Percentiles rank a stretch among this genome's conserved stretches.
Evolutionary conservation across 1,140 invertebrate species (phyloP).

Genomic region (Formica selysi): DNA sequence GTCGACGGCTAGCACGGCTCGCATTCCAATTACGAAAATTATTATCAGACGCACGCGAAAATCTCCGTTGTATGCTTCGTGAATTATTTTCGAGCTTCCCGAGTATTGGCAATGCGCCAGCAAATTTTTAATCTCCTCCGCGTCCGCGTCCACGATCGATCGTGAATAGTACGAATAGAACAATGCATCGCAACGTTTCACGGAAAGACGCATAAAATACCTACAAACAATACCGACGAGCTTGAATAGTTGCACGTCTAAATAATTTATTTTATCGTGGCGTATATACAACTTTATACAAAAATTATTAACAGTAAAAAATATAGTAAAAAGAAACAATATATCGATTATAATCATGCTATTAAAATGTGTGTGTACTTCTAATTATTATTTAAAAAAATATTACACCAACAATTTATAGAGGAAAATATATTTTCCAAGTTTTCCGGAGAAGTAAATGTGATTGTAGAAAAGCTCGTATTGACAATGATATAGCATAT

Average conservation of each 20-base stretch:
- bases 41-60: conserved; percentile 10
- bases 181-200: conserved; percentile 15
- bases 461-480: not conserved
- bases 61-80: not conserved
- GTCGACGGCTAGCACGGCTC: not conserved
- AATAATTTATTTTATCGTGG: not conserved
- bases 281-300: too few relatives aligned
- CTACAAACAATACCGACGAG: not conserved
- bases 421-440: not conserved
- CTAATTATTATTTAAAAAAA: not conserved
- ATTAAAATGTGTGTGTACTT: not conserved
- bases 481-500: conserved; percentile 15
- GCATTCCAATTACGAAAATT: conserved; percentile 49
- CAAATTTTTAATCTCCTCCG: conserved; percentile 53
- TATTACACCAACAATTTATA: not conserved
- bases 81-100: conserved; percentile 38
- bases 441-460: conserved; percentile 2
- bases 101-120: conserved; percentile 35
- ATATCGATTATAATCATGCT: not conserved
- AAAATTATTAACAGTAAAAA: not conserved
- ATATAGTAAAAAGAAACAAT: not conserved
- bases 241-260: not conserved
- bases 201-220: not conserved
- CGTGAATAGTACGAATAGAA: conserved; percentile 11
- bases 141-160: conserved; percentile 23